Evolutionary conservation across 1,140 invertebrate species (phyloP), one percentile per base, ranked within the genome.

Genomic region (Megathymus violae): DNA sequence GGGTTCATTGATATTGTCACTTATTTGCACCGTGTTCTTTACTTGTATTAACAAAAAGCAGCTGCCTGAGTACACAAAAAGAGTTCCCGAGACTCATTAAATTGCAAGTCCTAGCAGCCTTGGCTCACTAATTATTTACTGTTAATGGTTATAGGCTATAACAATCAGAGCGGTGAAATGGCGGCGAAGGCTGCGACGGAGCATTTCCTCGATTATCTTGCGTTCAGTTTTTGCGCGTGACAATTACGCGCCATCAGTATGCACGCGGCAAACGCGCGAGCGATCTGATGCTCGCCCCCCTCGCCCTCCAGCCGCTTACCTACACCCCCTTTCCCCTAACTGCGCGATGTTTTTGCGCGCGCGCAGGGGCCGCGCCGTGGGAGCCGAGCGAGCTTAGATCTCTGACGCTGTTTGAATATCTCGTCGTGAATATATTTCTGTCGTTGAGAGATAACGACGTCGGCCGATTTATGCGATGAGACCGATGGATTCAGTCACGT

Each of bases 241-340:
- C 85, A 84, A 88, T 88, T 85, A 85, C 81, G 69, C 68, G 70
- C 73, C 80, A 85, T 88, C 85, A 76, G 85, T 88, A 88, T 88
- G 85, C 85, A 85, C 69, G 80, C 73, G 73, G 78, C 74, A 68
- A 73, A 64, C 76, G 76, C 69, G 74, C 73, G 75, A 66, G 63
- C 64, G 67, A 68, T 72, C 62, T n/a, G n/a, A n/a, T 69, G 38
- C 31, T 64, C 22, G 61, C 58, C 52, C 69, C 25, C 56, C 46
- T 48, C 27, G 4, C 54, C 25, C 44, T 56, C 6, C 54, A n/a
- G n/a, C n/a, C n/a, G n/a, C n/a, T n/a, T n/a, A n/a, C n/a, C n/a
- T n/a, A n/a, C n/a, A n/a, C n/a, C n/a, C n/a, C n/a, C n/a, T n/a
- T n/a, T n/a, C 56, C 11, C 61, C 44, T 27, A 43, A 9, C 40